phyloP scores from a whole-genome alignment of 2,113 vertebrate genomes.

The Lepisosteus oculatus region DNA sequence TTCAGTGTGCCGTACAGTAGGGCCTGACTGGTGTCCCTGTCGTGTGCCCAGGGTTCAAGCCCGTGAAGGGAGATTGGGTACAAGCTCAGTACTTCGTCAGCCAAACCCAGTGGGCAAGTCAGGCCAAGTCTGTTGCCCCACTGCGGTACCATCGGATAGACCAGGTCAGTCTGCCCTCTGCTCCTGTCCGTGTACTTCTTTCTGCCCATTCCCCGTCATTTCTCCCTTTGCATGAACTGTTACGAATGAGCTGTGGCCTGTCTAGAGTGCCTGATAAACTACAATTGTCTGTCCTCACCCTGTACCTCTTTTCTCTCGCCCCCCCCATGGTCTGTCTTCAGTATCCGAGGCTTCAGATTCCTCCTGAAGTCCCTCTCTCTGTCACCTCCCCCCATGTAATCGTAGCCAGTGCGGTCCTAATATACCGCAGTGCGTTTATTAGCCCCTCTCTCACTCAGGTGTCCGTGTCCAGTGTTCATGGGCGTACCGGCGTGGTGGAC shows the following conservation, averaged over 20 bases:
- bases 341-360: no score
- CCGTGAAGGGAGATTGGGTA: constrained; percentile 90
- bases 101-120: constrained; percentile 67
- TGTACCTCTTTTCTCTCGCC: not conserved
- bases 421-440: no score
- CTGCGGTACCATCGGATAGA: constrained; percentile 82
- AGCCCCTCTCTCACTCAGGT: constrained; percentile 56
- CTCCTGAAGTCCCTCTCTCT: no score
- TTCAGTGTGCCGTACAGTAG: no score
- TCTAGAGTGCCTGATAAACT: no score
- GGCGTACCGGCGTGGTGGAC: constrained; percentile 74
- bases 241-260: no score
- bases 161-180: constrained; percentile 56
- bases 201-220: no score
- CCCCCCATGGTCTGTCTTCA: not conserved
- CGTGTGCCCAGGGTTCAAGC: constrained; percentile 69
- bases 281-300: no score
- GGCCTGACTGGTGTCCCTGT: not conserved
- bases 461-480: constrained; percentile 70
- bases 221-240: no score
- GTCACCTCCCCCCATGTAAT: not conserved
- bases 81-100: constrained; percentile 82
- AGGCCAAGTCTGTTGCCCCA: constrained; percentile 77
- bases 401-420: not conserved
- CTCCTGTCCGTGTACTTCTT: no score